These are phyloP conservation scores for Micrasema longulum DNA, from an alignment of 1,140 invertebrate genomes.

Conservation along the genomic window DNA sequence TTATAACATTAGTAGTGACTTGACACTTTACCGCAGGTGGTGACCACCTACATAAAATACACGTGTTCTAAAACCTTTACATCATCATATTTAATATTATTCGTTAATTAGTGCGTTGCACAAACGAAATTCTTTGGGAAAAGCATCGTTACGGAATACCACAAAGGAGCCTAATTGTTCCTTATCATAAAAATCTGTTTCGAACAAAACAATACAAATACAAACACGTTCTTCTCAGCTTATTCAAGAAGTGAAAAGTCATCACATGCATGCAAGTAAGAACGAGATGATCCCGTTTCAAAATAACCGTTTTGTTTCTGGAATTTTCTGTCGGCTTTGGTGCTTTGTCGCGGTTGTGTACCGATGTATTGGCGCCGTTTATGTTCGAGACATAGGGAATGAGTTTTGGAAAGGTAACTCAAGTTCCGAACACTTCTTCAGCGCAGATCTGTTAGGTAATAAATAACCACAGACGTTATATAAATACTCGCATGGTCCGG, in stretches of 20 bases:
- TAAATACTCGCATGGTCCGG: constrained; percentile 15
- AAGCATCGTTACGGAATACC: too few species aligned
- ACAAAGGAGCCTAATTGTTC: too few species aligned
- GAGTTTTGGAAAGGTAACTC: background rate
- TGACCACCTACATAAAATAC: too few species aligned
- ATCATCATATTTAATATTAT: too few species aligned
- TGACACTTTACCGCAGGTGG: too few species aligned
- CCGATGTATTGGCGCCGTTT: background rate
- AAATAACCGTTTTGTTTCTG: constrained; percentile 22
- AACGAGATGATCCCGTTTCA: constrained; percentile 10
- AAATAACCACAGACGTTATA: constrained; percentile 29
- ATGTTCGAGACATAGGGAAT: constrained; percentile 5
- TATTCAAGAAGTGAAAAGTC: background rate
- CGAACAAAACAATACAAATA: too few species aligned
- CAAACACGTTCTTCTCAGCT: too few species aligned
- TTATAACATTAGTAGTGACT: too few species aligned
- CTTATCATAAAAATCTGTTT: too few species aligned
- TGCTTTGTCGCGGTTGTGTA: constrained; percentile 18
- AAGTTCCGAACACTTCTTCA: constrained; percentile 5
- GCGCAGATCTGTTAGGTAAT: constrained; percentile 11
- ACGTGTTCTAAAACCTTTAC: too few species aligned
- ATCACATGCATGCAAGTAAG: constrained; percentile 4
- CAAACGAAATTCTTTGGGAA: too few species aligned
- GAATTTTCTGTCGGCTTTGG: constrained; percentile 5
- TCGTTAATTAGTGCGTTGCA: too few species aligned